Base-by-base conservation (phyloP, 2,888 invertebrate genomes). In the Sepioteuthis lessoniana region DNA sequence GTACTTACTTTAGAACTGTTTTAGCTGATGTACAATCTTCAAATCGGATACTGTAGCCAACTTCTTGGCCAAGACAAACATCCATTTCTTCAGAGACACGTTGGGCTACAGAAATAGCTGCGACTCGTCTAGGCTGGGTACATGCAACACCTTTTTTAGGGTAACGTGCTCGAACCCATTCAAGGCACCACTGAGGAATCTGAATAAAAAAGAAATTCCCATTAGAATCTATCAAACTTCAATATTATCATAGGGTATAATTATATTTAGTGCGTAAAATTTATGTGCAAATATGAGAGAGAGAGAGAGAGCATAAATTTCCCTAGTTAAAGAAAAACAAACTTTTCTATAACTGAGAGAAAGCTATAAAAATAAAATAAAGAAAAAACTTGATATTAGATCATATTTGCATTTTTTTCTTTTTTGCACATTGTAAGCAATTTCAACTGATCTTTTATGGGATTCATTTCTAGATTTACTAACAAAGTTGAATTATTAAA, bases 21-120 rank as follows among this genome's bases (percentile, higher is more conserved):
- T 98, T 98, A 0, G 98, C 98, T 1, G 99, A 99, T 3, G 99
- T 99, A 97, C 99, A 99, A 97, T 99, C 99, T 97, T 99, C 99
- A 97, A 99, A 99, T 98, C 99, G 98, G 97, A 99, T 99, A 97
- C 99, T 98, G 97, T 99, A 99, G 94, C 99, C 99, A 42, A 99
- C 99, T 97, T 99, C 98, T 96, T 98, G 98, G 0, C 98, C 98
- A 16, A 99, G 97, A 16, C 98, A 98, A 0, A 99, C 99, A 97
- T 99, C 99, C 99, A 99, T 99, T 97, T 99, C 99, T 97, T 99
- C 99, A 0, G 99, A 99, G 0, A 99, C 99, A 97, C 99, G 98
- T 97, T 99, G 99, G 0, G 99, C 99, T 0, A 99, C 99, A 0
- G 99, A 99, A 99, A 99, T 99, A 16, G 99, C 99, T 0, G 99